A percentile compares a stretch with the other conserved stretches of the same genome.
phyloP scores from a whole-genome alignment of 1,140 invertebrate species.

The Leptopilina boulardi region DNA sequence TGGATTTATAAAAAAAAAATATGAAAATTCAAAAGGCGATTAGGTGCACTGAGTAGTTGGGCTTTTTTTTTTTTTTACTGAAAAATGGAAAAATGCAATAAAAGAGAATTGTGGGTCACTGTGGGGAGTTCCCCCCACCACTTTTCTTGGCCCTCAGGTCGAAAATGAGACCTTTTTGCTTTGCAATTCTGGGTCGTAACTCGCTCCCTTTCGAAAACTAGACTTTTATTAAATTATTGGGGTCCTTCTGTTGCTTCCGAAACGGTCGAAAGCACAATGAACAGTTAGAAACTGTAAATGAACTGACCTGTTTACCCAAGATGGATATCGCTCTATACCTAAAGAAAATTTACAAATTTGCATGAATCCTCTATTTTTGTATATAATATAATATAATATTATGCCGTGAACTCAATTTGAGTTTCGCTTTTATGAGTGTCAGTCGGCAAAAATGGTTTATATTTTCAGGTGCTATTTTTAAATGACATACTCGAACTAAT shows the following conservation, averaged over 20 bases:
- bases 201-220: not conserved
- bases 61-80: not conserved
- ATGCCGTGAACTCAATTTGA: not conserved
- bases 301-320: slow-evolving; percentile 27
- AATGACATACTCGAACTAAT: not conserved
- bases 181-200: slow-evolving; percentile 25
- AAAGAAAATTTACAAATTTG: slow-evolving; percentile 31
- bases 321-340: not conserved
- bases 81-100: not conserved
- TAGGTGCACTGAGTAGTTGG: slow-evolving; percentile 18
- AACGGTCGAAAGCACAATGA: slow-evolving; percentile 12
- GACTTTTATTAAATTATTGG: slow-evolving; percentile 31
- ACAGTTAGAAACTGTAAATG: slow-evolving; percentile 12
- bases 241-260: slow-evolving; percentile 32
- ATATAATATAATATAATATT: too few species aligned
- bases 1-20: too few species aligned
- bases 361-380: not conserved
- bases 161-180: not conserved
- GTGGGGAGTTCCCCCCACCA: too few species aligned
- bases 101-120: not conserved
- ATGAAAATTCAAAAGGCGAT: not conserved
- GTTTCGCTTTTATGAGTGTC: slow-evolving; percentile 9
- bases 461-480: slow-evolving; percentile 9
- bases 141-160: not conserved
- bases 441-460: too few species aligned